These are phyloP conservation scores for Spilogale gracilis DNA, from an alignment of 2,113 vertebrate species.

Conservation along the genomic window DNA sequence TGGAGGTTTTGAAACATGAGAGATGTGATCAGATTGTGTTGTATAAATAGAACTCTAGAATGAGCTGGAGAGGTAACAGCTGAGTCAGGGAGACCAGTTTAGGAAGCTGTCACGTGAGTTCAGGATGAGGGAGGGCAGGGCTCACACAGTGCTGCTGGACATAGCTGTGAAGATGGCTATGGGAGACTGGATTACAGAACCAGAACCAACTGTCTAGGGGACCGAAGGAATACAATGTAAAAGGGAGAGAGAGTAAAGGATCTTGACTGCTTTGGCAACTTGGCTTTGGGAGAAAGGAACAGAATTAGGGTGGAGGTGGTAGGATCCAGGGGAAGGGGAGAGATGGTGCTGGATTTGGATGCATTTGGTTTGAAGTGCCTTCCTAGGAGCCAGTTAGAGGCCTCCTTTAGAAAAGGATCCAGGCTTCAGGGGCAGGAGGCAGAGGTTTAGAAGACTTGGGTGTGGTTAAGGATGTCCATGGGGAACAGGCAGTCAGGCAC, in stretches of 20 bases:
- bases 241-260: not conserved
- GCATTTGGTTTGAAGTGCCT: not conserved
- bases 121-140: not conserved
- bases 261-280: not conserved
- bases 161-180: rapidly evolving
- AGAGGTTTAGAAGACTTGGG: not conserved
- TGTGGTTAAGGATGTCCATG: not conserved
- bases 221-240: not conserved
- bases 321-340: not conserved
- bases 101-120: not conserved
- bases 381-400: not conserved
- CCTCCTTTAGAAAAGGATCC: not conserved
- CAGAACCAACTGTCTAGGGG: not conserved
- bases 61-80: slow-evolving; percentile 28
- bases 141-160: not conserved
- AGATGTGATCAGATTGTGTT: slow-evolving; percentile 69
- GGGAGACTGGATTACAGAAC: not conserved
- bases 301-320: not conserved
- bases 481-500: not conserved
- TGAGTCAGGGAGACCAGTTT: slow-evolving; percentile 59
- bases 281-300: not conserved
- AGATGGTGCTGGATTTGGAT: not conserved
- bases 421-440: not conserved
- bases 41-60: slow-evolving; percentile 77
- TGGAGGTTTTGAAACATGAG: slow-evolving; percentile 61